Conservation (phyloP, 2,888 invertebrate genomes). For the Lasioglossum malachurum region DNA sequence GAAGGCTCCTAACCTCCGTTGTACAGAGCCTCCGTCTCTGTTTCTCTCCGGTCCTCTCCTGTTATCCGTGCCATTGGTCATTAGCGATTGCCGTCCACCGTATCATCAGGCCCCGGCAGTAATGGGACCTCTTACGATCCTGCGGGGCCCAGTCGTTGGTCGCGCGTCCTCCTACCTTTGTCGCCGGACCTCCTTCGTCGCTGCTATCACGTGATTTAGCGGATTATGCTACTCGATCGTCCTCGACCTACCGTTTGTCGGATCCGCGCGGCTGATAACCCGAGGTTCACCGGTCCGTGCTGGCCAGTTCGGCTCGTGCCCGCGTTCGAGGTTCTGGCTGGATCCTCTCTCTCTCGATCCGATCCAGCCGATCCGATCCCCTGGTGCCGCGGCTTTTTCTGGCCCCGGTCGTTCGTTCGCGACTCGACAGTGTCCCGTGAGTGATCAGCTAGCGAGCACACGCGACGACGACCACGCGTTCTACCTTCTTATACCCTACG, state of each 20-base stretch:
- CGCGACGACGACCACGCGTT: background rate
- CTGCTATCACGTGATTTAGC: conserved; percentile 67
- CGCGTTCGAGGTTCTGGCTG: background rate
- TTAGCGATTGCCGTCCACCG: conserved; percentile 74
- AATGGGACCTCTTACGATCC: conserved; percentile 74
- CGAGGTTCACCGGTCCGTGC: conserved; percentile 39
- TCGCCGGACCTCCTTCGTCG: conserved; percentile 45
- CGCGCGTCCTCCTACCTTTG: conserved; percentile 45
- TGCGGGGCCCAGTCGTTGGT: conserved; percentile 70
- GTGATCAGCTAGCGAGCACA: conserved; percentile 37
- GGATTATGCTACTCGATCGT: conserved; percentile 37
- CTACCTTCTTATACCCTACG: conserved; percentile 27
- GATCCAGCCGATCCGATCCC: conserved; percentile 38
- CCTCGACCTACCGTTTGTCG: conserved; percentile 55
- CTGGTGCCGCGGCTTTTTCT: conserved; percentile 44
- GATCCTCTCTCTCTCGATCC: conserved; percentile 10
- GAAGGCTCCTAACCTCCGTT: conserved; percentile 60
- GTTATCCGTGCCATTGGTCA: conserved; percentile 77
- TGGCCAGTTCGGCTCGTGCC: conserved; percentile 10
- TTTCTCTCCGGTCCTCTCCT: conserved; percentile 57
- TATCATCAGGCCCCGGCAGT: conserved; percentile 71
- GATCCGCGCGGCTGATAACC: conserved; percentile 53
- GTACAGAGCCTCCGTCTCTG: background rate
- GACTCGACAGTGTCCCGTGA: conserved; percentile 46
- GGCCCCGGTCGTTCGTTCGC: conserved; percentile 5